Evolutionary conservation across 2,888 invertebrate species (phyloP), one percentile per base, ranked within the genome.

Genomic region (Cyaniris semiargus): DNA sequence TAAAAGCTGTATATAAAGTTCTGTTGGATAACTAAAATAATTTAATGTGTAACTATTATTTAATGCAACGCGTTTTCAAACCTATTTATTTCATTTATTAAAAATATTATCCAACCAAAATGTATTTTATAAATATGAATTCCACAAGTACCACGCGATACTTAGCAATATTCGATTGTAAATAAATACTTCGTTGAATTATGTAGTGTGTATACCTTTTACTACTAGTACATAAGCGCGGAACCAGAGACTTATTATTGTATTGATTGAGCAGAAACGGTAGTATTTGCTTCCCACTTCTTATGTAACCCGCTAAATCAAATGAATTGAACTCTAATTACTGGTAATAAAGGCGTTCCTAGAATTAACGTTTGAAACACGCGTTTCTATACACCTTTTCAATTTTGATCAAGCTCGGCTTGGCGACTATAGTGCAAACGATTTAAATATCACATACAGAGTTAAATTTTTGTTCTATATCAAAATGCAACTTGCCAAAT

Each of bases 241-340:
- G 66, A 66, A 66, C 27, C 18, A 27, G 66, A 66, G 27, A 66
- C 27, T 66, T 66, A 66, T 66, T 66, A 66, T 66, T 66, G 66
- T 27, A 66, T 66, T 66, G 66, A 66, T 23, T 66, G 66, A 66
- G 66, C 27, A 66, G 8, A 66, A 31, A 18, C 66, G 15, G 66
- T 66, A 66, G 27, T 66, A 66, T 66, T 66, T 6, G 18, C 66
- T 66, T 66, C 66, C 66, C 23, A 66, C 6, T 21, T 15, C 27
- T 66, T 5, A 66, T 66, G 27, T 66, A 66, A 66, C 27, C 21
- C 21, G 44, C 44, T 13, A 44, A 44, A 13, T 27, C 27, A 15
- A 60, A 60, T 5, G 5, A 31, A 66, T 66, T 66, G 15, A 66
- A 18, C 27, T 15, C 6, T 66, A 6, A 13, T 31, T 15, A 15